These are phyloP conservation scores for Rhinella marina DNA, from an alignment of 2,797 vertebrate genomes.

Conservation along the genomic window DNA sequence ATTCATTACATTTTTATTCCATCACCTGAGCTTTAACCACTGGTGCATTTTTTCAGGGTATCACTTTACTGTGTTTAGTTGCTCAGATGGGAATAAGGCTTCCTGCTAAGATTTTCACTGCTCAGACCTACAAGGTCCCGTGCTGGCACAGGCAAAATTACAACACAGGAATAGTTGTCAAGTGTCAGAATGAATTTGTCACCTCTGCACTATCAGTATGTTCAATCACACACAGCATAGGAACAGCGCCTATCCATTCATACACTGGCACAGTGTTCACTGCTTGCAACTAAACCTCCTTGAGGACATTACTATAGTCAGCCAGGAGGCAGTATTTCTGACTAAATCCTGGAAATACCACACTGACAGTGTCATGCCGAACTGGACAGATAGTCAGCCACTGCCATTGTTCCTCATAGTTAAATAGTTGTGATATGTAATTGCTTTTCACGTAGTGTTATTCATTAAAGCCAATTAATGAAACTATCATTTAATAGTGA, in stretches of 20 bases:
- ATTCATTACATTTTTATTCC: constrained; percentile 64
- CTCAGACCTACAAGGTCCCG: constrained; percentile 34
- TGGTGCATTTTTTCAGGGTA: constrained; percentile 51
- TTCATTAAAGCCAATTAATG: background rate
- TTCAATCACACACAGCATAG: constrained; percentile 10
- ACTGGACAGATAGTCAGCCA: background rate
- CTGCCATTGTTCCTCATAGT: background rate
- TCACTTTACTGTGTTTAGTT: constrained; percentile 59
- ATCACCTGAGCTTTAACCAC: constrained; percentile 59
- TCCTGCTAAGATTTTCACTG: constrained; percentile 55
- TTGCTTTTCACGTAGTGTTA: background rate
- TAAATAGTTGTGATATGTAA: background rate
- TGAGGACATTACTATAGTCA: background rate
- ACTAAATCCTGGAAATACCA: background rate
- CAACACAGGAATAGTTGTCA: constrained; percentile 54
- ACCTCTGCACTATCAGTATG: constrained; percentile 25
- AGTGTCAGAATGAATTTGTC: constrained; percentile 44
- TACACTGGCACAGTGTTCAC: constrained; percentile 22
- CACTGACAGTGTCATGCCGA: background rate
- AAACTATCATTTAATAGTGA: background rate
- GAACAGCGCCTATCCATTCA: background rate
- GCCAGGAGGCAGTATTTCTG: background rate
- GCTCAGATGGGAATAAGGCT: constrained; percentile 56
- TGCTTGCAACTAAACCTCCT: background rate
- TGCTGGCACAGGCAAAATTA: constrained; percentile 23